These are phyloP conservation scores for Pangasius krempfi DNA, from an alignment of 2,797 vertebrate genomes.

Conservation along the genomic window DNA sequence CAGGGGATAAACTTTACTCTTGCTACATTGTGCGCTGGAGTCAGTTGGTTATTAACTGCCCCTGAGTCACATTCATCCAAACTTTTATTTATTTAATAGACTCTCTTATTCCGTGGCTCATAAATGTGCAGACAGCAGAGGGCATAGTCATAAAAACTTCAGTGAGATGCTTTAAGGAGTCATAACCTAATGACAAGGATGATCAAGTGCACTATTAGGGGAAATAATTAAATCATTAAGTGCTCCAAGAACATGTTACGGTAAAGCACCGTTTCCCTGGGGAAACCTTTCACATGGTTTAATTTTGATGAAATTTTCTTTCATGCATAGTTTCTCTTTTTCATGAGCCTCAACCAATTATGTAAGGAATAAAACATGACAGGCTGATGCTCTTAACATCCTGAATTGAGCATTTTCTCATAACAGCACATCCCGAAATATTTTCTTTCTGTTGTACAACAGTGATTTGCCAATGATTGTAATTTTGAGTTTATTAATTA, in stretches of 20 bases:
- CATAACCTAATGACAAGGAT: slow-evolving; percentile 1
- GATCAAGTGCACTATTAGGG: neutral
- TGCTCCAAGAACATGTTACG: neutral
- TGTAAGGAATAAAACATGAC: neutral
- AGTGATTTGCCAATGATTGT: neutral
- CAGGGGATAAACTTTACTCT: neutral
- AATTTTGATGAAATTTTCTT: neutral
- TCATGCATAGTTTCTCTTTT: neutral
- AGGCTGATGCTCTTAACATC: neutral
- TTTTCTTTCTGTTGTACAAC: neutral
- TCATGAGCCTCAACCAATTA: neutral
- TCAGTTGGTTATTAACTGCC: neutral
- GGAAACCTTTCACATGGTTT: neutral
- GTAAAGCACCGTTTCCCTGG: neutral
- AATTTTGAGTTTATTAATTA: neutral
- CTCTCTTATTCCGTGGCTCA: neutral
- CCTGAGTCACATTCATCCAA: neutral
- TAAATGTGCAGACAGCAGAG: neutral
- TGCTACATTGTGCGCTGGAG: neutral
- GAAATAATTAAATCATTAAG: slow-evolving; percentile 20
- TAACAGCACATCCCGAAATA: neutral
- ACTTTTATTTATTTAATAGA: neutral
- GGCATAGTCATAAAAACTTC: neutral
- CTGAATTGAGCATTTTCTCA: neutral
- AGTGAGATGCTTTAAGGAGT: neutral